Evolutionary conservation across 2,113 vertebrate species (phyloP).

Genomic region (Bagarius yarrelli): DNA sequence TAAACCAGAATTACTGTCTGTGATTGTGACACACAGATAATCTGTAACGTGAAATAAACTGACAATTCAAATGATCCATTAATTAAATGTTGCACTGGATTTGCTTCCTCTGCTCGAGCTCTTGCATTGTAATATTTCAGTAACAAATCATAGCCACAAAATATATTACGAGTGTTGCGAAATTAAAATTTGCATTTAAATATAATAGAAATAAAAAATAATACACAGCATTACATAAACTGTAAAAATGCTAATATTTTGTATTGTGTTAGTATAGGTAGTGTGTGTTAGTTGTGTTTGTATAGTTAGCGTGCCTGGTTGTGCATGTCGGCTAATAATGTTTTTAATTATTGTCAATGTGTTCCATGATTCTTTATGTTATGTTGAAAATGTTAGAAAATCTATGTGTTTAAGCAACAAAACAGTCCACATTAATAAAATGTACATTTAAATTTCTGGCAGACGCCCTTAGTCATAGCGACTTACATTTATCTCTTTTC

Average conservation of each 20-base stretch:
- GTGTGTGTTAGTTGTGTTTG: too few species aligned
- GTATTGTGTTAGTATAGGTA: too few species aligned
- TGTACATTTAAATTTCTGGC: too few species aligned
- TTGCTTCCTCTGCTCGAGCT: not conserved
- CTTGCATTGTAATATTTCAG: not conserved
- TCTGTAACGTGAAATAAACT: not conserved
- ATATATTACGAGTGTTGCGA: not conserved
- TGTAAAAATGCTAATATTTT: not conserved
- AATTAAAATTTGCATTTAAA: not conserved
- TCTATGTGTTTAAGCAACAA: too few species aligned
- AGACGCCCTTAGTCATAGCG: too few species aligned
- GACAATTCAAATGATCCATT: too few species aligned
- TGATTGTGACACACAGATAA: not conserved
- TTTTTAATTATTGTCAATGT: too few species aligned
- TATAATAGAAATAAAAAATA: not conserved
- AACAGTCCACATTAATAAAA: too few species aligned
- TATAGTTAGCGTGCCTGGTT: too few species aligned
- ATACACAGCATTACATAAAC: not conserved
- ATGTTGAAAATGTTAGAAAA: too few species aligned
- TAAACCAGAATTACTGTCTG: not conserved
- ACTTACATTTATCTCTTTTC: too few species aligned
- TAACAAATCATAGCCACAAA: not conserved
- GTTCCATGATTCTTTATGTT: not conserved
- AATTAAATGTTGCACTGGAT: not conserved
- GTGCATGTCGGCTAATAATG: too few species aligned